Evolutionary conservation across 2,888 invertebrate genomes (phyloP).

Genomic region (Kryphioiulus occultus): DNA sequence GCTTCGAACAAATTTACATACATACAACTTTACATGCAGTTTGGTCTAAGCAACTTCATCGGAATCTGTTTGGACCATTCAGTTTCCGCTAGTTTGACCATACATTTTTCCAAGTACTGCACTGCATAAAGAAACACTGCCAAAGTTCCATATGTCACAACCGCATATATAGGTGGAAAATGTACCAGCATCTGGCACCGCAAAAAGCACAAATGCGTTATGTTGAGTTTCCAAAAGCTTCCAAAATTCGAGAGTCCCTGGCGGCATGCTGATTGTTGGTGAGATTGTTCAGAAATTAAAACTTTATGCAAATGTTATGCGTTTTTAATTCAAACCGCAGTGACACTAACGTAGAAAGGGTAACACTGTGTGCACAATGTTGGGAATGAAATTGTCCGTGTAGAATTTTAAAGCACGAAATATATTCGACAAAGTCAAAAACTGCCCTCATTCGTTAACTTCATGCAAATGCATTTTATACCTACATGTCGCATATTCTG

Average conservation of each 20-base stretch:
- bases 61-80: not conserved
- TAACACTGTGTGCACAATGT: not conserved
- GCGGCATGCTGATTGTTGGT: not conserved
- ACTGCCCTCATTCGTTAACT: too few relatives aligned
- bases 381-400: not conserved
- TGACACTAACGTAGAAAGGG: not conserved
- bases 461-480: too few relatives aligned
- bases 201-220: not conserved
- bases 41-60: not conserved
- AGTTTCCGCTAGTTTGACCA: not conserved
- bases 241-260: not conserved
- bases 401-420: too few relatives aligned
- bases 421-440: too few relatives aligned
- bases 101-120: not conserved
- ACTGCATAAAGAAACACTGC: not conserved
- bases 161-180: not conserved
- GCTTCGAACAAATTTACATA: not conserved
- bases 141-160: not conserved
- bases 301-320: slow-evolving; percentile 13
- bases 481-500: too few relatives aligned
- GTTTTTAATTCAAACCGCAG: not conserved
- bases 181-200: not conserved
- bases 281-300: not conserved
- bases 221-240: not conserved
- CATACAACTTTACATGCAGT: not conserved